Base-by-base conservation (phyloP, 2,797 vertebrate species). In the Pelodytes ibericus region DNA sequence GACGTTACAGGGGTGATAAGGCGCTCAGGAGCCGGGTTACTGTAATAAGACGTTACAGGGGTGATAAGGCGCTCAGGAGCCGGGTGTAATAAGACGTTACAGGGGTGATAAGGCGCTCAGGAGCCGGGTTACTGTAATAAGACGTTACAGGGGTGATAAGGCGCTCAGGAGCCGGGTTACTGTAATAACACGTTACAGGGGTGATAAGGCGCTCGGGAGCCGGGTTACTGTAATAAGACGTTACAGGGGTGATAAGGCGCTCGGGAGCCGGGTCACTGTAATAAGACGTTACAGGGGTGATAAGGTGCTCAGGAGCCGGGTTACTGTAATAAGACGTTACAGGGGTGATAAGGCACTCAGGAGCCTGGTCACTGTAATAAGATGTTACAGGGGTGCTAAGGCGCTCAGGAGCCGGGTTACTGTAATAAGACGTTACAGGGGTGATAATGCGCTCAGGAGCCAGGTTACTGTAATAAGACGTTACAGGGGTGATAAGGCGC, bases 1-100 rank as follows among this genome's bases (percentile, higher is more conserved):
- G 36, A 31, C 47, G 39, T 60, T 71, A 71, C 57, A 71, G 68
- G n/a, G 68, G 53, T 58, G 61, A 72, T 72, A 63, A 72, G 71
- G 61, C 41, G 33, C 22, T 63, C 20, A 53, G 44, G 71, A 26
- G 71, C 29, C 16, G 15, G 59, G 70, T 72, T 72, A 72, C 39
- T 72, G 70, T 59, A 62, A 62, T 72, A 62, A 61, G 10, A 61
- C 51, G 41, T 61, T 72, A 72, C 68, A 53, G 59, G n/a, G 60
- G 59, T 29, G 31, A 60, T 60, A 60, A n/a, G 58, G 58, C 58
- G n/a, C 20, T 64, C 27, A 53, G 71, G 59, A 39, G 59, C 60
- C 22, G 31, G 71, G 26, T 60, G 58, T n/a, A 63, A 63, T 72
- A 72, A 33, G 57, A 62, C 33, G 22, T 72, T 62, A 72, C 27